These are phyloP conservation scores for Cancer borealis DNA, from an alignment of 2,888 invertebrate species.

Conservation along the genomic window DNA sequence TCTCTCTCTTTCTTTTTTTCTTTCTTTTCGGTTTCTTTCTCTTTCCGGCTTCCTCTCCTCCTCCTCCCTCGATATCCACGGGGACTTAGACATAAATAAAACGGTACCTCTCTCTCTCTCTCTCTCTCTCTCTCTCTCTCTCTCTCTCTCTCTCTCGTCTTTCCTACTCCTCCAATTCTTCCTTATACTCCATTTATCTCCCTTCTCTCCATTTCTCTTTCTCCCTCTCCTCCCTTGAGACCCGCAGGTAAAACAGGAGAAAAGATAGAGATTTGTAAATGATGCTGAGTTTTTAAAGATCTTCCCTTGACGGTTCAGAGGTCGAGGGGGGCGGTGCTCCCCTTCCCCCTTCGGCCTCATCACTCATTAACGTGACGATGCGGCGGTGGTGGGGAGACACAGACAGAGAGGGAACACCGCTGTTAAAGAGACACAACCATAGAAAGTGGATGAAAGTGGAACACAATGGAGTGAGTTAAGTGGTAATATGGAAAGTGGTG, in stretches of 20 bases:
- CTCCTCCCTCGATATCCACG: neutral
- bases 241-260: neutral
- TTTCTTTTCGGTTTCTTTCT: neutral
- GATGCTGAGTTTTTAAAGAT: neutral
- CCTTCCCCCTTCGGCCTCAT: neutral
- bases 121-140: neutral
- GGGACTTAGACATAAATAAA: neutral
- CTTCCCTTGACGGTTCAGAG: neutral
- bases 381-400: neutral
- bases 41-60: neutral
- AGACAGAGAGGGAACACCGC: neutral
- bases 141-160: neutral
- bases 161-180: neutral
- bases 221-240: neutral
- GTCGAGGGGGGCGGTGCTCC: neutral
- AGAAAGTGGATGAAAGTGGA: neutral
- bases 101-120: neutral
- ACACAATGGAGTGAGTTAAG: slow-evolving; percentile 20
- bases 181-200: neutral
- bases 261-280: neutral
- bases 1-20: neutral
- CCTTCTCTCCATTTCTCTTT: neutral
- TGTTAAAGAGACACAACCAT: neutral
- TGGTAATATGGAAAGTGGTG: slow-evolving; percentile 34
- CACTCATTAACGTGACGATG: neutral